A percentile compares a stretch with the other conserved stretches of the same genome.
These are phyloP conservation scores for Pseudomyrmex flavicornis DNA, from an alignment of 1,140 invertebrate species.

Conservation along the genomic window DNA sequence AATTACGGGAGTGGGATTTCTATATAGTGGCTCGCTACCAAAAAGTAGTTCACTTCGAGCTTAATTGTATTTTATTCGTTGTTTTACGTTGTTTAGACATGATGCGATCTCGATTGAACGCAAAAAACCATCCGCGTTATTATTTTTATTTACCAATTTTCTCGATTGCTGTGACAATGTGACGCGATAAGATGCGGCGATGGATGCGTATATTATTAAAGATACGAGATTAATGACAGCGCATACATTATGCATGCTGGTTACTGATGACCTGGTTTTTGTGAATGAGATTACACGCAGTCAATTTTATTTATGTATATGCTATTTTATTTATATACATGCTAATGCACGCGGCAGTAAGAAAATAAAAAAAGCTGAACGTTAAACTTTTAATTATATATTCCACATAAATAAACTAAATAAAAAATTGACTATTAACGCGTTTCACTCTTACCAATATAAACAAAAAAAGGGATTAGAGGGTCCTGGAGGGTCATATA, in stretches of 20 bases:
- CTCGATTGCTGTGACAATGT: conserved; percentile 61
- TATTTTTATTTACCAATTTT: conserved; percentile 52
- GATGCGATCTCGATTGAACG: conserved; percentile 4
- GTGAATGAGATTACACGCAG: neutral
- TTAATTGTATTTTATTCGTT: neutral
- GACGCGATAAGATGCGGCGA: conserved; percentile 57
- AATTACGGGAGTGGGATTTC: no score
- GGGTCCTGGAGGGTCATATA: no score
- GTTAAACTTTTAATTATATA: no score
- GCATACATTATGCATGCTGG: conserved; percentile 20
- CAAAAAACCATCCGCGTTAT: conserved; percentile 51
- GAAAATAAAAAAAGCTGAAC: no score
- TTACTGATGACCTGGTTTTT: conserved; percentile 28
- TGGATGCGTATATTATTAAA: conserved; percentile 49
- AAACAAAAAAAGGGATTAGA: no score
- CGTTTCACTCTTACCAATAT: no score
- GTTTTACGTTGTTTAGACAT: neutral
- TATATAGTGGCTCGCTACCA: no score
- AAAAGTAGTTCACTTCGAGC: neutral
- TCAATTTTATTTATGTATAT: no score
- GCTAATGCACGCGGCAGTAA: no score
- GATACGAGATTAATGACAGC: conserved; percentile 59
- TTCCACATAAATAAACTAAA: no score
- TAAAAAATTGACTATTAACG: no score
- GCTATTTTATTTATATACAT: no score